phyloP scores from a whole-genome alignment of 2,113 vertebrate genomes.

The Dipodomys stephensi region DNA sequence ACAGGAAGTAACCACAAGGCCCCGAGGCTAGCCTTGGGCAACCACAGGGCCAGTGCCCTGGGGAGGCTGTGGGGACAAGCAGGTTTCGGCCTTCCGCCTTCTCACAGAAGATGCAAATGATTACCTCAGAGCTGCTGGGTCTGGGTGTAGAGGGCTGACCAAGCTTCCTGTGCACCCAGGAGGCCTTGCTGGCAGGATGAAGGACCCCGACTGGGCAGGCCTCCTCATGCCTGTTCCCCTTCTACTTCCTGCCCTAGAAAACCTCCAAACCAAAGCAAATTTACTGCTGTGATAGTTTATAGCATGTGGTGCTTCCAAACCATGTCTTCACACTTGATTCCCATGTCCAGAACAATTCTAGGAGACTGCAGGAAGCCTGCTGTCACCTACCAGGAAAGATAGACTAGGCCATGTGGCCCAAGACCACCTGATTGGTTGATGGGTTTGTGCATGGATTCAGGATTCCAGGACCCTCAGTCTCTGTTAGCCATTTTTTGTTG shows the following conservation, averaged over 20 bases:
- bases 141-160: slow-evolving; percentile 41
- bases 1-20: not conserved
- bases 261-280: not conserved
- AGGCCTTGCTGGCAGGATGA: rapidly evolving
- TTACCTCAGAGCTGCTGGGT: not conserved
- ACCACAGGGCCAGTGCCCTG: slow-evolving; percentile 11
- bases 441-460: not conserved
- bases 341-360: rapidly evolving
- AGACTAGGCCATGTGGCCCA: not conserved
- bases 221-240: not conserved
- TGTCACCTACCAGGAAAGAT: not conserved
- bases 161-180: slow-evolving; percentile 49
- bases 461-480: not conserved
- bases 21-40: not conserved
- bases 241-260: slow-evolving; percentile 20
- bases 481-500: no score
- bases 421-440: not conserved
- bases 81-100: slow-evolving; percentile 48
- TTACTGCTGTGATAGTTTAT: not conserved
- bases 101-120: slow-evolving; percentile 20
- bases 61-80: not conserved
- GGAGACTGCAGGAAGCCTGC: not conserved
- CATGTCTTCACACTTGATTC: not conserved
- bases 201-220: not conserved
- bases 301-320: not conserved